Evolutionary conservation across 2,113 vertebrate genomes (phyloP).

Genomic region (Neotoma lepida): DNA sequence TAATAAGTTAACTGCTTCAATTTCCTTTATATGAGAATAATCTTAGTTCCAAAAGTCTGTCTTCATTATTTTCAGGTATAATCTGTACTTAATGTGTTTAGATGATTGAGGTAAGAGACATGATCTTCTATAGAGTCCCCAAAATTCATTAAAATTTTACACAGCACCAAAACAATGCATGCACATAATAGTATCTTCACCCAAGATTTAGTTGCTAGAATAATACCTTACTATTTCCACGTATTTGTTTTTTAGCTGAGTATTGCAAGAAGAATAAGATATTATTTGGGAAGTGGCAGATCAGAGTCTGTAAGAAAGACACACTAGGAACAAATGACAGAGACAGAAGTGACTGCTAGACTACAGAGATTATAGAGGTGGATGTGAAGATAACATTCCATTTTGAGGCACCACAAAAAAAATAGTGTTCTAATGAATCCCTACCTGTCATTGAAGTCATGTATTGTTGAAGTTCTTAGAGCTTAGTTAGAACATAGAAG

Average conservation of each 20-base stretch:
- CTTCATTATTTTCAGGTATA: not conserved
- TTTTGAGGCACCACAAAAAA: not conserved
- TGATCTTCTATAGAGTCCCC: not conserved
- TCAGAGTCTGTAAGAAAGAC: not conserved
- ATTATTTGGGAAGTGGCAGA: not conserved
- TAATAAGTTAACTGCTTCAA: not conserved
- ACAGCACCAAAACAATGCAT: not conserved
- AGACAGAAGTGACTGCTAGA: not conserved
- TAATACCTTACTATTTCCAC: not conserved
- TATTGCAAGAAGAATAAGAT: not conserved
- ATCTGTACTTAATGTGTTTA: not conserved
- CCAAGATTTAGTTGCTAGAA: not conserved
- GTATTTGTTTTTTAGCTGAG: not conserved
- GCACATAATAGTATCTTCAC: not conserved
- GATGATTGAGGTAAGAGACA: not conserved
- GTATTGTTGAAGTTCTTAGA: not conserved
- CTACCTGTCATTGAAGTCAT: not conserved
- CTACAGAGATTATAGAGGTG: not conserved
- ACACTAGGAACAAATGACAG: not conserved
- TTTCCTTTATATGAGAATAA: constrained; percentile 7
- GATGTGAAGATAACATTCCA: not conserved
- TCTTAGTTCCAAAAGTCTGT: not conserved
- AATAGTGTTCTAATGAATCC: not conserved
- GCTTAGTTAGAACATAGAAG: not conserved
- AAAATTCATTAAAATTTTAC: not conserved